phyloP scores from a whole-genome alignment of 1,140 invertebrate genomes.

The Trichonephila clavata region DNA sequence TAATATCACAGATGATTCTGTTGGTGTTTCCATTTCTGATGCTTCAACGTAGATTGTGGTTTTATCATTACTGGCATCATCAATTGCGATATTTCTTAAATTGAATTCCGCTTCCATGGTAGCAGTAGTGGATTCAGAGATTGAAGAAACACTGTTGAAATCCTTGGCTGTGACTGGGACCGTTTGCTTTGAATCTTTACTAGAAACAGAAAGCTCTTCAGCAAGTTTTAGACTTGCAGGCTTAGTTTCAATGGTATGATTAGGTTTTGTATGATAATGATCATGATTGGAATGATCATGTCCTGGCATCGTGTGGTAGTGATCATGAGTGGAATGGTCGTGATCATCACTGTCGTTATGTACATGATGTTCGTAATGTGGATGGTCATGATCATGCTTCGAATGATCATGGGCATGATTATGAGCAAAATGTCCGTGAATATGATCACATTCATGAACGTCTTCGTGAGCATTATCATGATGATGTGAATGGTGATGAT shows the following conservation, averaged over 20 bases:
- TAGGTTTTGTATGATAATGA: conserved; percentile 59
- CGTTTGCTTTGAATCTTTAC: neutral
- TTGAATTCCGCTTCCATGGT: neutral
- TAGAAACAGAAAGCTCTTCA: neutral
- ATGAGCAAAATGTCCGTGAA: conserved; percentile 64
- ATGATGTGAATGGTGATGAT: conserved; percentile 72
- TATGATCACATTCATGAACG: conserved; percentile 70
- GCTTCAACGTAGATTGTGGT: neutral
- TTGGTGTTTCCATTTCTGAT: neutral
- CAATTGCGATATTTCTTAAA: neutral
- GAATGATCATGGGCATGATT: conserved; percentile 56
- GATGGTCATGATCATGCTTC: conserved; percentile 64
- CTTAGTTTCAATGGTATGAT: conserved; percentile 27
- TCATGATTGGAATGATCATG: conserved; percentile 72
- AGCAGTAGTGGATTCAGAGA: neutral
- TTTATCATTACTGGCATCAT: neutral
- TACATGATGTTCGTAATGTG: neutral
- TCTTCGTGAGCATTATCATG: conserved; percentile 76
- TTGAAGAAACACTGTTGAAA: neutral
- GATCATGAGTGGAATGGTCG: conserved; percentile 63
- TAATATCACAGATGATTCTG: neutral
- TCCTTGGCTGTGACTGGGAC: neutral
- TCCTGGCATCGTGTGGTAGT: neutral
- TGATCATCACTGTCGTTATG: conserved; percentile 64
- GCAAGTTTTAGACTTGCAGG: neutral